Base-by-base conservation (phyloP, 1,140 invertebrate genomes). In the Nymphalis io region DNA sequence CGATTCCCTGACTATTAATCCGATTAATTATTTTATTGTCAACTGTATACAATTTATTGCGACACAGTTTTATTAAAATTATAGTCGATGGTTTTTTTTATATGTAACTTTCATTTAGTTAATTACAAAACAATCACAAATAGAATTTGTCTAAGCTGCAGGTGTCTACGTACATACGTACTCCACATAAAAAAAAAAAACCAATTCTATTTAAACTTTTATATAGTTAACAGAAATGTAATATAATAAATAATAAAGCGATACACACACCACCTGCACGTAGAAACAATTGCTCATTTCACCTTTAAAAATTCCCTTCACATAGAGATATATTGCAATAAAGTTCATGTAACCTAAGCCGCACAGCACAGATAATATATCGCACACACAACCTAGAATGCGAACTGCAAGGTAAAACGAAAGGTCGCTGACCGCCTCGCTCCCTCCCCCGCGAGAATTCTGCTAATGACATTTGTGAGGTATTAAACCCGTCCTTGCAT, bases 401-500 rank as follows among this genome's bases (percentile, higher is more conserved):
- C 61, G 57, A 55, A 18, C 51, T 62, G 65, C 66, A 58, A 55
- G 65, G 68, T 57, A 66, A 53, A 39, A 66, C 59, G 58, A 71
- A 65, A 61, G 75, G 72, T 72, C 72, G 68, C 16, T 57, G 71
- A 74, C 73, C 75, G 69, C 53, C 60, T 64, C 61, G 40, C 60
- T 40, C 51, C 44, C 38, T 57, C 40, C 55, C 68, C 38, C 60
- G 42, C 16, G 63, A 66, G 63, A 55, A 71, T 61, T 66, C 69
- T 72, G 55, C 80, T 79, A 81, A 79, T 81, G 80, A 81, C 75
- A 81, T 81, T 81, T 77, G 72, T 74, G 60, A 76, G 75, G 75
- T 75, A 74, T 76, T 79, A 76, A 77, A 71, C 72, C 69, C 60
- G 46, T 65, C 68, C 51, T 57, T 64, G 55, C 68, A 46, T 70